Percentiles rank a stretch among this genome's conserved stretches.
phyloP scores from a whole-genome alignment of 1,140 invertebrate species.

The Papilio polyxenes region DNA sequence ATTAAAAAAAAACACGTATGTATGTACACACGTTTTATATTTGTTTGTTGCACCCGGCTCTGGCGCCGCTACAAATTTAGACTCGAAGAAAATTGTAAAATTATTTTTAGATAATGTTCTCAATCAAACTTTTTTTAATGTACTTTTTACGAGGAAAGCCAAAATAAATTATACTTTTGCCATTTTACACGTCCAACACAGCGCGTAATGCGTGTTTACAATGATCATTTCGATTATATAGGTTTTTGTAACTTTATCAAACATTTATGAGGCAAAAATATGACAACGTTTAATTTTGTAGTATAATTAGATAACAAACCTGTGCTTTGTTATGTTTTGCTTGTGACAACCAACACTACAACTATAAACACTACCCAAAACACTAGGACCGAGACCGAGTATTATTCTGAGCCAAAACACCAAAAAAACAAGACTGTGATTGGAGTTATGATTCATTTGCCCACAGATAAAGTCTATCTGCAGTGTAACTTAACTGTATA shows the following conservation, averaged over 20 bases:
- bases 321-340: background rate
- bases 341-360: background rate
- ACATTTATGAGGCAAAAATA: background rate
- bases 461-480: constrained; percentile 14
- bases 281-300: background rate
- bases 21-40: background rate
- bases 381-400: no score
- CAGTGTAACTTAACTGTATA: background rate
- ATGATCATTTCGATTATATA: background rate
- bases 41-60: background rate
- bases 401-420: background rate
- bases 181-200: background rate
- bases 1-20: background rate
- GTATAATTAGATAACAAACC: background rate
- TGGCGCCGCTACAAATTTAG: background rate
- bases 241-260: background rate
- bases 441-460: background rate
- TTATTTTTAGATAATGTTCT: constrained; percentile 10
- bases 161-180: background rate
- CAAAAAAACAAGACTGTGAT: background rate
- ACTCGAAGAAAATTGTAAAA: background rate
- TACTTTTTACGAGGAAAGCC: background rate
- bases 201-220: background rate
- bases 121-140: background rate
- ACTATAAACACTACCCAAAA: background rate